A percentile compares a stretch with the other conserved stretches of the same genome.
phyloP scores from a whole-genome alignment of 2,113 vertebrate species.

The Cyphomyrus plagiostoma region DNA sequence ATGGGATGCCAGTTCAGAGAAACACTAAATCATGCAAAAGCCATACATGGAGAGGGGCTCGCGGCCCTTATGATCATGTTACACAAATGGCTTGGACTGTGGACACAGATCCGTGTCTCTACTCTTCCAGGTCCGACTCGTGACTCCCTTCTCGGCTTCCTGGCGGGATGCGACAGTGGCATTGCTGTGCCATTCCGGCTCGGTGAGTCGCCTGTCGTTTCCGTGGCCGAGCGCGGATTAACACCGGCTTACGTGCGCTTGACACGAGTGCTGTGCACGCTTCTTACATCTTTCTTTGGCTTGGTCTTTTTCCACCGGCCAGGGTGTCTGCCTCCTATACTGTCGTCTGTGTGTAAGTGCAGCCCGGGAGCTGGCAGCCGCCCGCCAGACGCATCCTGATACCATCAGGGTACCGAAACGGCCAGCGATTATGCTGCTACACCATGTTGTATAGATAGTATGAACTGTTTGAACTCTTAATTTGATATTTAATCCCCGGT shows the following conservation, averaged over 20 bases:
- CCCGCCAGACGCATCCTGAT: background rate
- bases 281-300: background rate
- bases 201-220: background rate
- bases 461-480: background rate
- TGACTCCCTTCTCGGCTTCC: background rate
- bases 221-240: background rate
- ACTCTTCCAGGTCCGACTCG: background rate
- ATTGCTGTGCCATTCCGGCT: background rate
- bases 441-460: background rate
- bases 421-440: background rate
- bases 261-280: background rate
- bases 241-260: background rate
- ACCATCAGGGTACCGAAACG: background rate
- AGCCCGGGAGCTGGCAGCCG: background rate
- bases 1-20: background rate
- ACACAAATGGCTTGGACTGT: background rate
- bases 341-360: background rate
- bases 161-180: background rate
- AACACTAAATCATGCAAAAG: background rate
- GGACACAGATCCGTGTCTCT: background rate
- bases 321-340: too few relatives aligned
- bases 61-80: background rate
- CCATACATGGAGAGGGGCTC: background rate
- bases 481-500: background rate
- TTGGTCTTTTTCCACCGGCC: background rate